These are phyloP conservation scores for Apodemus agrarius DNA, from an alignment of 2,797 vertebrate genomes.

Conservation along the genomic window DNA sequence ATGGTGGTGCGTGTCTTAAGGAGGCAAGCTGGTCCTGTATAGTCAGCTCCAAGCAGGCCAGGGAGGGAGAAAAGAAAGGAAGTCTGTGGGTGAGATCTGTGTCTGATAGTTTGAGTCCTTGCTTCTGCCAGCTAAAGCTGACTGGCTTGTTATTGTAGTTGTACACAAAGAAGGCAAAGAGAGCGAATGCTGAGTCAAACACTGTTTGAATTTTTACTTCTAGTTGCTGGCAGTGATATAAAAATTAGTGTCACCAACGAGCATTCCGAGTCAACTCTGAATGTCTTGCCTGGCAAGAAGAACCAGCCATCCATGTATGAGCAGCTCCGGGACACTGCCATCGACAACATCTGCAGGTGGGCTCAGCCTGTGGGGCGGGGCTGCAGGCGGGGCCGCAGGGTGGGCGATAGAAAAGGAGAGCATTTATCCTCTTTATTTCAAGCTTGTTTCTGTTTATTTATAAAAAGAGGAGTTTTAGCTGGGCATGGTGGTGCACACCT, in stretches of 20 bases:
- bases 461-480: neutral
- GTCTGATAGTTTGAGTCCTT: neutral
- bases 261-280: conserved; percentile 96
- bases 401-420: neutral
- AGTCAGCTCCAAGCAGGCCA: neutral
- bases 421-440: neutral
- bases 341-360: conserved; percentile 99
- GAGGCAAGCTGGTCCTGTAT: neutral
- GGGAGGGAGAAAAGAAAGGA: neutral
- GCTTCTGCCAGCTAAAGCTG: neutral
- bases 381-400: too few species aligned
- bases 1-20: neutral
- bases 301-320: conserved; percentile 98
- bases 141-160: neutral
- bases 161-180: neutral
- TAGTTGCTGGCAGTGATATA: conserved; percentile 93
- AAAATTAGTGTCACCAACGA: conserved; percentile 99
- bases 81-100: neutral
- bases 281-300: conserved; percentile 90
- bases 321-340: conserved; percentile 97
- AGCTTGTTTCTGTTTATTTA: neutral
- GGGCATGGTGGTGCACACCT: too few species aligned
- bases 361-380: accelerated
- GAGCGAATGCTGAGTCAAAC: neutral
- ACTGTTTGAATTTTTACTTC: conserved; percentile 60